A percentile compares a stretch with the other conserved stretches of the same genome.
These are phyloP conservation scores for Nycteola revayana DNA, from an alignment of 2,888 invertebrate genomes.

Conservation along the genomic window DNA sequence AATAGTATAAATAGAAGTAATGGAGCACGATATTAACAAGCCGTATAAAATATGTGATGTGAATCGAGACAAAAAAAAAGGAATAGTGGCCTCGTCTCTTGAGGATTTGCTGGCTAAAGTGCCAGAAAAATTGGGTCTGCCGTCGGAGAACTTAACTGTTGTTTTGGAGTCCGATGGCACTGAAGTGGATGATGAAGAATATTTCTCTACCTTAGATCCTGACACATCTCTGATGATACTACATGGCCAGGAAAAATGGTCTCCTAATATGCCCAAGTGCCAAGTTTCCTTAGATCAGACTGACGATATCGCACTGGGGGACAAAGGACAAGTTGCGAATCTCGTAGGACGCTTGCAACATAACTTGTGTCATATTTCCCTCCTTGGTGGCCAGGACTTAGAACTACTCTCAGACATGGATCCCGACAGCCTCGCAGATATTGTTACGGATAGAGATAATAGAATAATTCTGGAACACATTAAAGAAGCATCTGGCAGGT, in stretches of 20 bases:
- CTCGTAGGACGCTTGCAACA: slow-evolving; percentile 89
- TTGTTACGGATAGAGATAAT: slow-evolving; percentile 87
- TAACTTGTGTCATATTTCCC: slow-evolving; percentile 91
- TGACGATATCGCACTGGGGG: slow-evolving; percentile 76
- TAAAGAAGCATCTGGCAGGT: slow-evolving; percentile 92
- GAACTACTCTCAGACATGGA: slow-evolving; percentile 95
- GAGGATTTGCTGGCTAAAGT: slow-evolving; percentile 90
- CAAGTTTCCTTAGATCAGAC: slow-evolving; percentile 83
- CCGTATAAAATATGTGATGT: slow-evolving; percentile 92
- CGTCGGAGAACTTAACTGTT: slow-evolving; percentile 86
- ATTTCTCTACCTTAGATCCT: slow-evolving; percentile 94
- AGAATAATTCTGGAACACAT: slow-evolving; percentile 89
- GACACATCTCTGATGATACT: slow-evolving; percentile 93
- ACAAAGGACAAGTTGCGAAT: slow-evolving; percentile 85
- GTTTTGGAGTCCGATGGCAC: slow-evolving; percentile 96
- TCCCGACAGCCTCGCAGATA: slow-evolving; percentile 92
- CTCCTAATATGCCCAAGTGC: slow-evolving; percentile 83
- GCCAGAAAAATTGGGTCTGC: slow-evolving; percentile 86
- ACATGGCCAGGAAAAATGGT: slow-evolving; percentile 89
- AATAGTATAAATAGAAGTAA: slow-evolving; percentile 36
- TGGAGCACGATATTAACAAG: slow-evolving; percentile 83
- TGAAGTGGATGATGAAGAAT: slow-evolving; percentile 97
- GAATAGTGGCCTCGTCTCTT: slow-evolving; percentile 89
- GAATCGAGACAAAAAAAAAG: slow-evolving; percentile 90
- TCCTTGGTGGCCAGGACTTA: slow-evolving; percentile 91